Conservation (phyloP, 2,888 invertebrate species). For the Pandemis corylana region DNA sequence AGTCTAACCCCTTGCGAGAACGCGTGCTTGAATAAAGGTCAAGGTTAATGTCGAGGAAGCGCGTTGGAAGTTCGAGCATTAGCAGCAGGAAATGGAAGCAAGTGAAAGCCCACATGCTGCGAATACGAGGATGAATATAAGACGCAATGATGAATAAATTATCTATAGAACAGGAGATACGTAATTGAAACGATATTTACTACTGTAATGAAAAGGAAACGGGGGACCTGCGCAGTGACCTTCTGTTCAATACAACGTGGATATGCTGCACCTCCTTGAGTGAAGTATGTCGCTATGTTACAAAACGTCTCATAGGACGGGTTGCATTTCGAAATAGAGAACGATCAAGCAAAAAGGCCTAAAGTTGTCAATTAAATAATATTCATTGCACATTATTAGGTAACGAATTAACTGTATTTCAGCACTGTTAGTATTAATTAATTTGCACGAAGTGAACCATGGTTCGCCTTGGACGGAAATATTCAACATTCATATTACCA, state of each 20-base stretch:
- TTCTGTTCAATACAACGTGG: conserved; percentile 3
- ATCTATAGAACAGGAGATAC: not conserved
- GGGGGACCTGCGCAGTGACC: conserved; percentile 31
- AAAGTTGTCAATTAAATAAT: not conserved
- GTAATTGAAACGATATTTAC: not conserved
- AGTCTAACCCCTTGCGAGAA: conserved; percentile 9
- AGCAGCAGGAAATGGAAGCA: conserved; percentile 1
- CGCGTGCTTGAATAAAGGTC: conserved; percentile 15
- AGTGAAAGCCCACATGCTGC: not conserved
- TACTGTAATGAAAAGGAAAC: conserved; percentile 29
- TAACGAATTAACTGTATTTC: conserved; percentile 6
- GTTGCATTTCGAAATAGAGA: not conserved
- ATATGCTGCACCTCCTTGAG: not conserved
- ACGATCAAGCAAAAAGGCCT: not conserved
- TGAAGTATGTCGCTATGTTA: conserved; percentile 1
- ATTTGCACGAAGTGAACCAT: conserved; percentile 9
- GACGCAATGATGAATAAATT: not conserved
- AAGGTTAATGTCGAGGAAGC: conserved; percentile 31
- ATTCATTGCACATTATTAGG: conserved; percentile 3
- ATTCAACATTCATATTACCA: conserved; percentile 33
- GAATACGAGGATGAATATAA: not conserved
- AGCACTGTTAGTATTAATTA: conserved; percentile 7
- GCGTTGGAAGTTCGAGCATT: conserved; percentile 5
- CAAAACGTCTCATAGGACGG: conserved; percentile 9
- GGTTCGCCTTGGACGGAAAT: conserved; percentile 18